A percentile compares a stretch with the other conserved stretches of the same genome.
phyloP scores from a whole-genome alignment of 2,797 vertebrate species.

The Gobionotothen gibberifrons region DNA sequence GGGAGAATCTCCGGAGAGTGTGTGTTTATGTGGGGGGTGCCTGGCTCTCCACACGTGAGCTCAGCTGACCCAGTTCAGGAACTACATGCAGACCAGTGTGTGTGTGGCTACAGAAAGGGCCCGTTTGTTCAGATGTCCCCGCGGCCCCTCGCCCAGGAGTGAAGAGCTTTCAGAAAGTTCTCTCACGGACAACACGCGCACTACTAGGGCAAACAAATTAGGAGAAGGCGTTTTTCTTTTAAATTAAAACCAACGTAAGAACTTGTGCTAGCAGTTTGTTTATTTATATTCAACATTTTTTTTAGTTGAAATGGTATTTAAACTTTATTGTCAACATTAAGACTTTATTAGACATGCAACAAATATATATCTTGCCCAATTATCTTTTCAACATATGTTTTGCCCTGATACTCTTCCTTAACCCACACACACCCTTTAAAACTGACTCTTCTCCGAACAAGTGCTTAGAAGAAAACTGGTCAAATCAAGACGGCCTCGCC shows the following conservation, averaged over 20 bases:
- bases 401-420: no score
- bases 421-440: conserved; percentile 33
- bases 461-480: conserved; percentile 5
- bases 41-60: conserved; percentile 62
- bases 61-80: conserved; percentile 74
- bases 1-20: conserved; percentile 48
- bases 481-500: conserved; percentile 11
- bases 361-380: no score
- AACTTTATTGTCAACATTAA: no score
- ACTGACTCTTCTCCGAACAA: conserved; percentile 40
- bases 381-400: no score
- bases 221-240: no score
- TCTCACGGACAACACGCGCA: neutral
- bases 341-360: no score
- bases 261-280: no score
- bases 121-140: conserved; percentile 64
- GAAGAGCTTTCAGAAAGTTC: conserved; percentile 60
- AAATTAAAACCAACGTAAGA: no score
- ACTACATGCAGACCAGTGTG: conserved; percentile 43
- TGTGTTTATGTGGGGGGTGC: conserved; percentile 38
- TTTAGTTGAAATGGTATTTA: no score
- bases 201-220: no score
- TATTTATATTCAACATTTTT: no score
- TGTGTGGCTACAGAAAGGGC: conserved; percentile 44
- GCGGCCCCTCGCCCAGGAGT: conserved; percentile 42